Percentiles rank a stretch among this genome's conserved stretches.
These are phyloP conservation scores for Pseudorectes ferrugineus DNA, from an alignment of 2,113 vertebrate genomes.

Conservation along the genomic window DNA sequence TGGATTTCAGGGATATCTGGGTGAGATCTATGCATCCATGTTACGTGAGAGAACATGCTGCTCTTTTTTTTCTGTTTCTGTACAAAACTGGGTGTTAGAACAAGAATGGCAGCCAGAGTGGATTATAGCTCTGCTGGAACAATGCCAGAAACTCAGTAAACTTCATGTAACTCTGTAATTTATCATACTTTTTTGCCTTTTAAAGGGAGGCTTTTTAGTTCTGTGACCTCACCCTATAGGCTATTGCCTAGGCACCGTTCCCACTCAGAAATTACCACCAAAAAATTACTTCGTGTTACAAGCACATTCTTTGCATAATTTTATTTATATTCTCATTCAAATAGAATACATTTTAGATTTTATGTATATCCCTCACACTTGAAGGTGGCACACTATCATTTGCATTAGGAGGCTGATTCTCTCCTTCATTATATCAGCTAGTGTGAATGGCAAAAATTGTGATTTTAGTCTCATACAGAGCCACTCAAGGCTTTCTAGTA, in stretches of 20 bases:
- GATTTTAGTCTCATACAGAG: background rate
- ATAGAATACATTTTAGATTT: background rate
- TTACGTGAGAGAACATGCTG: background rate
- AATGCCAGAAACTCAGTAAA: background rate
- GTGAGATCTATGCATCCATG: background rate
- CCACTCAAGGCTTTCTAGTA: background rate
- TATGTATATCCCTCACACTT: background rate
- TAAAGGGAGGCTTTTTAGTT: background rate
- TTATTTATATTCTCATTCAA: constrained; percentile 4
- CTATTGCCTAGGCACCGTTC: background rate
- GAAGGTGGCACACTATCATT: background rate
- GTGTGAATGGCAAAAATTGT: background rate
- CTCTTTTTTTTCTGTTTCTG: background rate
- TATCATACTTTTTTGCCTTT: background rate
- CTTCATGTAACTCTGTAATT: background rate
- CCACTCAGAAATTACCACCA: background rate
- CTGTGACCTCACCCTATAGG: background rate
- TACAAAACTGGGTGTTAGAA: background rate
- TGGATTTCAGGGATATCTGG: background rate
- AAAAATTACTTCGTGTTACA: background rate
- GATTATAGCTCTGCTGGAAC: background rate
- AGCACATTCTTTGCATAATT: background rate
- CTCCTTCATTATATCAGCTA: background rate
- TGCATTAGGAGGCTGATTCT: background rate
- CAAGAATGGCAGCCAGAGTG: background rate